Evolutionary conservation across 92 coral and sea anemone genomes (phyloP).

Genomic region (Porites rus): DNA sequence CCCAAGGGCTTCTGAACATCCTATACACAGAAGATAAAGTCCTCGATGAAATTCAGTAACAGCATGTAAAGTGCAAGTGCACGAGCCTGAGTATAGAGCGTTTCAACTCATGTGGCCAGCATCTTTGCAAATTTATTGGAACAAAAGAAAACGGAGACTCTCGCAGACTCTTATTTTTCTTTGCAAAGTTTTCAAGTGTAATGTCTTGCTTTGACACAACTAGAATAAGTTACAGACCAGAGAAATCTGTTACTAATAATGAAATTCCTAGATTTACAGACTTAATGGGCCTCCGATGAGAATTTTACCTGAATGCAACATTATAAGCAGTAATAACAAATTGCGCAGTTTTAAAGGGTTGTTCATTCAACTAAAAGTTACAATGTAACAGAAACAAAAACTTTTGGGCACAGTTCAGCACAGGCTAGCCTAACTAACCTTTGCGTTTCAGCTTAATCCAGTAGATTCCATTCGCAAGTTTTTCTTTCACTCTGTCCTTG

Average conservation of each 20-base stretch:
- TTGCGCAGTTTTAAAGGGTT: not conserved
- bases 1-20: not conserved
- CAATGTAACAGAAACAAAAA: slow-evolving; percentile 1
- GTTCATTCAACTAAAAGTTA: not conserved
- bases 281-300: not conserved
- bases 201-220: not conserved
- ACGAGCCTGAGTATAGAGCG: too few relatives aligned
- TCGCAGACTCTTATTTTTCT: too few relatives aligned
- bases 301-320: not conserved
- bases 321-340: not conserved
- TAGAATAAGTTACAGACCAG: not conserved
- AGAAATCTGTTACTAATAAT: slow-evolving; percentile 1
- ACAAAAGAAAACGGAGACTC: too few relatives aligned
- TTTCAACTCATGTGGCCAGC: not conserved
- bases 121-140: too few relatives aligned
- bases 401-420: slow-evolving; percentile 4
- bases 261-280: not conserved
- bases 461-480: too few relatives aligned
- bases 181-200: not conserved
- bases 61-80: too few relatives aligned
- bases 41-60: too few relatives aligned
- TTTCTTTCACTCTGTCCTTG: too few relatives aligned
- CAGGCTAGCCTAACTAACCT: slow-evolving; percentile 7
- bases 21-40: too few relatives aligned
- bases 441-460: slow-evolving; percentile 1